phyloP scores from a whole-genome alignment of 2,113 vertebrate genomes.

The Misgurnus anguillicaudatus region DNA sequence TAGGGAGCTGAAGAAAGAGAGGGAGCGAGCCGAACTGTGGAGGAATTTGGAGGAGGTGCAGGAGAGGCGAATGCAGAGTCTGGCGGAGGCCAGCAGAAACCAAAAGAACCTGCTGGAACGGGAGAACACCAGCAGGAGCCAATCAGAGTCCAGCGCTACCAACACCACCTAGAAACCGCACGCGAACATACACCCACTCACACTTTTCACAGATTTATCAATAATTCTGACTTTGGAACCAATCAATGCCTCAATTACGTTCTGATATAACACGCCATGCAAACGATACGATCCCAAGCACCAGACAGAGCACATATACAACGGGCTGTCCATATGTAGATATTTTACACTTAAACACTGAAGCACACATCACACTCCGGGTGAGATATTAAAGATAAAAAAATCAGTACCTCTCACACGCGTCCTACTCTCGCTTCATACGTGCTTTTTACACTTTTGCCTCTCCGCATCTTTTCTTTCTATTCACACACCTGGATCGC shows the following conservation, averaged over 20 bases:
- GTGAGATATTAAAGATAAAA: constrained; percentile 43
- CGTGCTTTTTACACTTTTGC: constrained; percentile 31
- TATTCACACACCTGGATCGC: constrained; percentile 35
- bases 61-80: constrained; percentile 82
- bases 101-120: constrained; percentile 79
- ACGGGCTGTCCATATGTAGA: constrained; percentile 52
- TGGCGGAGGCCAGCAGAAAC: constrained; percentile 79
- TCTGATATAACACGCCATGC: constrained; percentile 22
- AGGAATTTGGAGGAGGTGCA: constrained; percentile 83
- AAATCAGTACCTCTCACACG: constrained; percentile 40
- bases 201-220: constrained; percentile 40
- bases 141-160: constrained; percentile 60
- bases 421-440: constrained; percentile 40
- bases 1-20: constrained; percentile 86
- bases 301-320: constrained; percentile 31
- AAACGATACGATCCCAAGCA: constrained; percentile 20
- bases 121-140: constrained; percentile 68
- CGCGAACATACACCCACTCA: constrained; percentile 48
- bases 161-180: constrained; percentile 65
- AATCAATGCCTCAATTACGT: constrained; percentile 26
- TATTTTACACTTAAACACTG: constrained; percentile 30
- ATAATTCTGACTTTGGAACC: constrained; percentile 45
- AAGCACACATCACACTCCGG: constrained; percentile 35
- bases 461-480: constrained; percentile 32
- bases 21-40: constrained; percentile 85